Percentiles rank a stretch among this genome's conserved stretches.
Evolutionary conservation across 1,140 invertebrate species (phyloP).

Genomic region (Asobara japonica): DNA sequence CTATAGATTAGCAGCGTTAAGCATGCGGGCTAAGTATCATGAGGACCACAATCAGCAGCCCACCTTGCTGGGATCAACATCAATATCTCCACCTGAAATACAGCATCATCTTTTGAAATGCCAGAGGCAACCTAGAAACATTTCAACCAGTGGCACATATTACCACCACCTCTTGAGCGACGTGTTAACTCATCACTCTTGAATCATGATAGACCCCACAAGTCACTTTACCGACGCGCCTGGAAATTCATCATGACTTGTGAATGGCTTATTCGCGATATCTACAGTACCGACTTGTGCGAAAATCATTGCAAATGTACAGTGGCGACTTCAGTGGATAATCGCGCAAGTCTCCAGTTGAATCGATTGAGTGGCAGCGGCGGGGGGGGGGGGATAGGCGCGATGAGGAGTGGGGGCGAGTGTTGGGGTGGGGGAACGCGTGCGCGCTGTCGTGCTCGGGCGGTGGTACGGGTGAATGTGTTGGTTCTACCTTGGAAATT

Average conservation of each 20-base stretch:
- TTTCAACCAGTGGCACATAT: not conserved
- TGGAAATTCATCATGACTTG: not conserved
- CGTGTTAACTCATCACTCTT: not conserved
- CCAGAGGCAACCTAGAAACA: too few relatives aligned
- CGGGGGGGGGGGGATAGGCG: not conserved
- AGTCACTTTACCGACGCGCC: slow-evolving; percentile 35
- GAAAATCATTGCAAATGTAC: slow-evolving; percentile 50
- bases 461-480: slow-evolving; percentile 35
- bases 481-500: slow-evolving; percentile 61
- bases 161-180: slow-evolving; percentile 27
- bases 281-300: slow-evolving; percentile 55
- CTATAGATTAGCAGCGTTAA: too few relatives aligned
- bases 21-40: too few relatives aligned
- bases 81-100: too few relatives aligned
- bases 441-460: not conserved
- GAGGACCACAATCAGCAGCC: too few relatives aligned
- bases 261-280: slow-evolving; percentile 44
- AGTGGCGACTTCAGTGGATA: slow-evolving; percentile 56
- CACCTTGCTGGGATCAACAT: too few relatives aligned
- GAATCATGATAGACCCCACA: not conserved
- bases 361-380: not conserved
- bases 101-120: too few relatives aligned
- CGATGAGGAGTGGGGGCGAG: not conserved
- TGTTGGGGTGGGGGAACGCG: slow-evolving; percentile 22
- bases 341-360: not conserved